Evolutionary conservation across 2,113 vertebrate species (phyloP), one percentile per base, ranked within the genome.

Genomic region (Pungitius pungitius): DNA sequence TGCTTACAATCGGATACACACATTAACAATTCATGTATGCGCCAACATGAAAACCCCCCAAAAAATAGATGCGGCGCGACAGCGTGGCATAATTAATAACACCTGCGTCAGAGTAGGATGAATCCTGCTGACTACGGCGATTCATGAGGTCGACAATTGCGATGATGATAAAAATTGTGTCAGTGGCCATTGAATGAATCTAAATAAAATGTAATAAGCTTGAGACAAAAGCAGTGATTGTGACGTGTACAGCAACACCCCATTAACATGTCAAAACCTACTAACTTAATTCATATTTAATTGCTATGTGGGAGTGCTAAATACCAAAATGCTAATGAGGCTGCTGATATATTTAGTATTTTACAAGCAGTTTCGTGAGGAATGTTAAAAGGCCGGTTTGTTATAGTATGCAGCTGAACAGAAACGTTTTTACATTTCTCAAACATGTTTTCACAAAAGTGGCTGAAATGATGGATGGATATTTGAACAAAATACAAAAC

Each of bases 391-490:
- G 27, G 22, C 14, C 52, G 64, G 10, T 63, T 78, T 52, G n/a
- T 52, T 70, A 56, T 33, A 55, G 24, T 40, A 47, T 71, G 22
- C 24, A 66, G 37, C 6, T 56, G 40, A 57, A 30, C 22, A 69
- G 17, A 52, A 0, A 52, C 3, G 2, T 15, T 18, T 66, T 17
- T 3, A 40, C 39, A 30, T 56, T 14, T 54, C 30, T 8, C 6
- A 43, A 14, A 26, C 14, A 17, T 51, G 18, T 61, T 55, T 24
- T 22, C 2, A 35, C 27, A 3, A 45, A 45, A 45, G 17, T n/a
- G 45, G 18, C 45, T 8, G 9, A 52, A 52, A 52, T 4, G 22
- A 52, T 13, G 12, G 8, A 52, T 52, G 49, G 27, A 55, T 55
- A 55, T 26, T 54, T 26, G 12, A 54, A 54, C 12, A 54, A 49